Base-by-base conservation (phyloP, 2,888 invertebrate species). In the Eilema caniola region DNA sequence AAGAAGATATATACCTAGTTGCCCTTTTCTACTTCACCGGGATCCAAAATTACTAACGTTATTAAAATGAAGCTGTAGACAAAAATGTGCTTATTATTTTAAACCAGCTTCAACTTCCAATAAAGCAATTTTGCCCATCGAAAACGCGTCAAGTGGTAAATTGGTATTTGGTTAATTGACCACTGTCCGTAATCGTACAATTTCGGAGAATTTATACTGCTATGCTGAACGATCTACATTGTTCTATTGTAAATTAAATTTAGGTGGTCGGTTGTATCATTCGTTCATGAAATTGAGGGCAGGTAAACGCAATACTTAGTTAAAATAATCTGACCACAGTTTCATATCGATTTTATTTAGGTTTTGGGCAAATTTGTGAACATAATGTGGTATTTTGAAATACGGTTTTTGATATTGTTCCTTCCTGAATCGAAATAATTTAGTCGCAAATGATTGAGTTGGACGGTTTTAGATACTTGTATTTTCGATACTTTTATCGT, bases 91-190 rank as follows among this genome's bases (percentile, higher is more conserved):
- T 16, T 41, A 41, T 41, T 20, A 20, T 5, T 37, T 14, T 41
- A 37, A 14, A 14, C 16, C 16, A 16, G 20, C 20, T 47, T 2
- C 7, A 53, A n/a, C 8, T 8, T n/a, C n/a, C 20, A 53, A 53
- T 53, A 2, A 53, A 53, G 2, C n/a, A n/a, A 53, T n/a, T n/a
- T 20, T n/a, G 10, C 20, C 53, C n/a, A n/a, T 53, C 53, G n/a
- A n/a, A n/a, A 53, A 53, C 53, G 20, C n/a, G n/a, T n/a, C 20
- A 0, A 53, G n/a, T 10, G 53, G 53, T 53, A n/a, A 8, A n/a
- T 53, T n/a, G 53, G n/a, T 53, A 53, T 53, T 53, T 53, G 53
- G n/a, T 53, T 53, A 53, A 53, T 53, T 53, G n/a, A 53, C 53
- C 53, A 53, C 53, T 53, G n/a, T 2, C n/a, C 10, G 20, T 53